Percentiles rank a stretch among this genome's conserved stretches.
Evolutionary conservation across 2,113 vertebrate genomes (phyloP).

Genomic region (Grammomys dolichurus): DNA sequence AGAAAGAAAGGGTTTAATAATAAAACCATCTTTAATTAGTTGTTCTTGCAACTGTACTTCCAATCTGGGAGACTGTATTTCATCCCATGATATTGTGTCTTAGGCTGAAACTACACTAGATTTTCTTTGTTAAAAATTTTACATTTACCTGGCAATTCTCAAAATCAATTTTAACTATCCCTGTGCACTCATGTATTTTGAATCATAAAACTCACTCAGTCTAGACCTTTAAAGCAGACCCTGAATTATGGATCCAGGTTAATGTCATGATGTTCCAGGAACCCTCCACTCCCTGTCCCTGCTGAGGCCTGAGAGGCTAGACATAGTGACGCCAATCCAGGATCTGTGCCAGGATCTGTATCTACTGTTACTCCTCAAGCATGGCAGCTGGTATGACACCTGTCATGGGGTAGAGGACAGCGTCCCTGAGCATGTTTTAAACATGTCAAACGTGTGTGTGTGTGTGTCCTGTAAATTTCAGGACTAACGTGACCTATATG

Average conservation of each 20-base stretch:
- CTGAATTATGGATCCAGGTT: background rate
- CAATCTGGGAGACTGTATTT: background rate
- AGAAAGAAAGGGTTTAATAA: background rate
- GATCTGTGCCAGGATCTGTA: background rate
- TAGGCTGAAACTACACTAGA: background rate
- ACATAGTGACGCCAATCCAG: background rate
- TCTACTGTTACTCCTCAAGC: background rate
- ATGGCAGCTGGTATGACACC: rapidly evolving
- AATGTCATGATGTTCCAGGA: background rate
- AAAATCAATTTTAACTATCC: conserved; percentile 35
- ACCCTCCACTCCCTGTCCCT: background rate
- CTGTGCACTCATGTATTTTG: background rate
- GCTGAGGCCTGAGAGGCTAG: background rate
- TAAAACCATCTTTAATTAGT: background rate
- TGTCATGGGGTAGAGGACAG: rapidly evolving
- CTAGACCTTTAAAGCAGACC: background rate
- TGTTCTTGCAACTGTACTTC: background rate
- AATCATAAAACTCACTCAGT: conserved; percentile 27
- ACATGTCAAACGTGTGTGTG: background rate
- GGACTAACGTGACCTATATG: background rate
- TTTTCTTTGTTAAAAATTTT: conserved; percentile 33
- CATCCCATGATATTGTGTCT: background rate
- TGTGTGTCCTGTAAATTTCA: background rate
- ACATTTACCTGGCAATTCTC: conserved; percentile 49
- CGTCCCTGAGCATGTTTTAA: background rate